A percentile compares a stretch with the other conserved stretches of the same genome.
Conservation (phyloP, 2,888 invertebrate genomes). For the Drosophila pseudotakahashii region DNA sequence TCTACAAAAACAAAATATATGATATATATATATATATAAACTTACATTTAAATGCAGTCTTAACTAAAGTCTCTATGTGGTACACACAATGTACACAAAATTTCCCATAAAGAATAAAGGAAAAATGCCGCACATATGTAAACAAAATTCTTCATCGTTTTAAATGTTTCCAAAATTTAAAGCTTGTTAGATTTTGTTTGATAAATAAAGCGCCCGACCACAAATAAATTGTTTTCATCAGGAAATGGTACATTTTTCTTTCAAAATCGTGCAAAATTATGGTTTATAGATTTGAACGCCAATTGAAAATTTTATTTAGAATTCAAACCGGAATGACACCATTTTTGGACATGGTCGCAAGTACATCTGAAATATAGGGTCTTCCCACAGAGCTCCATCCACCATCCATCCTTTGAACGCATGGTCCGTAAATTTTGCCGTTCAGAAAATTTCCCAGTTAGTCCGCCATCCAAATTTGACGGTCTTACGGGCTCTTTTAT, state of each 20-base stretch:
- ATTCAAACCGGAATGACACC: too few species aligned
- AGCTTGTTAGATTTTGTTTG: constrained; percentile 43
- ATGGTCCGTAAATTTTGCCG: too few species aligned
- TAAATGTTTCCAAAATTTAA: constrained; percentile 34
- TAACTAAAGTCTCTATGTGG: constrained; percentile 39
- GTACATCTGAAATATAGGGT: too few species aligned
- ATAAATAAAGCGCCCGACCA: constrained; percentile 57
- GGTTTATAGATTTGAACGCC: too few species aligned
- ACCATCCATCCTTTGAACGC: too few species aligned
- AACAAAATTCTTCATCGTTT: constrained; percentile 42
- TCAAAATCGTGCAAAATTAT: too few species aligned
- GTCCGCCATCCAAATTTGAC: too few species aligned
- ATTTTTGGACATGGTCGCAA: too few species aligned
- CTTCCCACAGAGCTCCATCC: too few species aligned
- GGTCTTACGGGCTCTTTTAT: too few species aligned
- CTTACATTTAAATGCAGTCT: constrained; percentile 46
- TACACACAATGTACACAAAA: constrained; percentile 28
- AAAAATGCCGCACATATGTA: constrained; percentile 28
- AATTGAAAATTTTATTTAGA: too few species aligned
- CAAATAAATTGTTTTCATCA: constrained; percentile 8
- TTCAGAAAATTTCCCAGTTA: too few species aligned
- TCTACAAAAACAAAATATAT: constrained; percentile 9
- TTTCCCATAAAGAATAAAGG: constrained; percentile 22
- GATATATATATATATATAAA: constrained; percentile 35
- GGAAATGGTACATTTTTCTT: not conserved